These are phyloP conservation scores for Clostera curtula DNA, from an alignment of 2,888 invertebrate species.

Conservation along the genomic window DNA sequence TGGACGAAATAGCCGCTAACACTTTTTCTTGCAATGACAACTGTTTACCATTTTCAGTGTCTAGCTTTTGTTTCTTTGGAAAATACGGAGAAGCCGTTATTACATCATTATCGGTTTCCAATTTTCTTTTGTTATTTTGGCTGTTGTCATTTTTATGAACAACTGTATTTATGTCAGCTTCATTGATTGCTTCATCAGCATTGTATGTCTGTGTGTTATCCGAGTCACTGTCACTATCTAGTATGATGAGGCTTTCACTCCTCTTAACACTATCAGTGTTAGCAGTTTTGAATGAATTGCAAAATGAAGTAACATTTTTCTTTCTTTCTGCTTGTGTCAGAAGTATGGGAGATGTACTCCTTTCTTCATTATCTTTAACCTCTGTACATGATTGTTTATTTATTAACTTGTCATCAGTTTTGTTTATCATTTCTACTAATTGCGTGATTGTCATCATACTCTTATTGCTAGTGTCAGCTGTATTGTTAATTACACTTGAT, in stretches of 20 bases:
- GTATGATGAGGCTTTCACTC: slow-evolving; percentile 40
- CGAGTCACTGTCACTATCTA: slow-evolving; percentile 57
- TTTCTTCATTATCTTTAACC: slow-evolving; percentile 16
- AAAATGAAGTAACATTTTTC: slow-evolving; percentile 14
- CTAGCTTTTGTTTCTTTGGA: slow-evolving; percentile 47
- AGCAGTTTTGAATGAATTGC: slow-evolving; percentile 10
- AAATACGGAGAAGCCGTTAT: slow-evolving; percentile 53
- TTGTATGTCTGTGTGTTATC: slow-evolving; percentile 39
- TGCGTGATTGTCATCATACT: slow-evolving; percentile 66
- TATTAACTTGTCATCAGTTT: slow-evolving; percentile 25
- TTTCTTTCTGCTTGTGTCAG: slow-evolving; percentile 48
- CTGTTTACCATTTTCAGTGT: slow-evolving; percentile 23
- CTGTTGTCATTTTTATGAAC: slow-evolving; percentile 6
- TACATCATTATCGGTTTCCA: slow-evolving; percentile 27
- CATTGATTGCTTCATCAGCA: slow-evolving; percentile 16
- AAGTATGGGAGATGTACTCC: slow-evolving; percentile 52
- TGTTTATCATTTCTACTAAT: slow-evolving; percentile 60
- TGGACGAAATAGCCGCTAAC: slow-evolving; percentile 39
- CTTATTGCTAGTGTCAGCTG: slow-evolving; percentile 35
- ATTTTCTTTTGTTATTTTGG: slow-evolving; percentile 38
- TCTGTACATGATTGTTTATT: slow-evolving; percentile 7
- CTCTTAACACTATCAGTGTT: slow-evolving; percentile 16
- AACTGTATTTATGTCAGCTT: slow-evolving; percentile 9
- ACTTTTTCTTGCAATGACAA: slow-evolving; percentile 49
- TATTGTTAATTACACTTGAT: slow-evolving; percentile 14